Percentiles rank a stretch among this genome's conserved stretches.
Conservation (phyloP, 2,888 invertebrate species). For the Crepidodera aurea region DNA sequence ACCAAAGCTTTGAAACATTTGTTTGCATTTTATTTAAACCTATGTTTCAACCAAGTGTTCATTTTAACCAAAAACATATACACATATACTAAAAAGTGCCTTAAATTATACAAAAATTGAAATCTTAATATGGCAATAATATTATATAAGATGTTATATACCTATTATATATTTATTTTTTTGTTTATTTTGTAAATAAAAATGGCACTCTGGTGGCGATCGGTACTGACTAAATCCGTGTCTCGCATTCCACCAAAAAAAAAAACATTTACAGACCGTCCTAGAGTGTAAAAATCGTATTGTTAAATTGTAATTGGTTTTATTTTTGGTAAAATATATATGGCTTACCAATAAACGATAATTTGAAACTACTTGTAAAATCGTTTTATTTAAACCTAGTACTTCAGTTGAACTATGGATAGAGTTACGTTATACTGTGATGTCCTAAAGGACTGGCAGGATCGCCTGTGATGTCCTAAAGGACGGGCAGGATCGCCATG, state of each 20-base stretch:
- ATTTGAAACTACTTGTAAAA: neutral
- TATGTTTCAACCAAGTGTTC: constrained; percentile 51
- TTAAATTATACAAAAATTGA: constrained; percentile 52
- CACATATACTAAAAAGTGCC: constrained; percentile 46
- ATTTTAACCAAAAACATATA: constrained; percentile 43
- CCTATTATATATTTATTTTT: constrained; percentile 23
- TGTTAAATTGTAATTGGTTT: constrained; percentile 30
- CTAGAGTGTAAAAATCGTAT: constrained; percentile 32
- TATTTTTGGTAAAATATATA: constrained; percentile 32
- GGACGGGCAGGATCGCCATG: too few relatives aligned
- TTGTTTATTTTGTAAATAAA: constrained; percentile 17
- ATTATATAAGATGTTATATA: constrained; percentile 25
- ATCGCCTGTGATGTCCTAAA: too few relatives aligned
- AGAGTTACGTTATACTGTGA: too few relatives aligned
- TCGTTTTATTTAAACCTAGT: neutral
- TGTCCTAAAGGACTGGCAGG: too few relatives aligned
- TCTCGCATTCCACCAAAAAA: constrained; percentile 57
- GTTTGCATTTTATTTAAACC: constrained; percentile 39
- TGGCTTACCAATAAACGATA: constrained; percentile 23
- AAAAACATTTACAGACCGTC: constrained; percentile 22
- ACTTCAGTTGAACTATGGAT: too few relatives aligned
- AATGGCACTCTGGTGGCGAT: constrained; percentile 28
- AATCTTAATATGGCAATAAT: constrained; percentile 32
- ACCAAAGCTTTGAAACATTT: constrained; percentile 43
- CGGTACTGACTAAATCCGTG: constrained; percentile 51